Conservation (phyloP, 2,888 invertebrate genomes). For the Euclidia mi region DNA sequence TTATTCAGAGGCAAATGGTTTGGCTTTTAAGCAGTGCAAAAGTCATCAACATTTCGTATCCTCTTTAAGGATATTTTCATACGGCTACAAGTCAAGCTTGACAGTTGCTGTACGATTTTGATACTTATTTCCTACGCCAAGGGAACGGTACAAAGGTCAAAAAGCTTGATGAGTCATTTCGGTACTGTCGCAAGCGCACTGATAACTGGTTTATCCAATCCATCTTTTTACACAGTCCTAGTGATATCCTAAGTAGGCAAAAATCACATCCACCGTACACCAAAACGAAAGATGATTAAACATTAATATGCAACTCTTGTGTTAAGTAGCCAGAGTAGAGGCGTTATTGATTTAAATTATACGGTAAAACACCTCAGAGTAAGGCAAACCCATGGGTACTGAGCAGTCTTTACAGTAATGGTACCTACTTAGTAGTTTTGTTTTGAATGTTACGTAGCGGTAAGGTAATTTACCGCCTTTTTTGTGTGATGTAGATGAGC, state of each 20-base stretch:
- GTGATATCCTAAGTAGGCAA: constrained; percentile 2
- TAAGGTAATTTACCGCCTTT: constrained; percentile 7
- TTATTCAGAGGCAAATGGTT: no score
- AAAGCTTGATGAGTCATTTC: no score
- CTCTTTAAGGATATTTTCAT: no score
- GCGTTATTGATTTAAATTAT: constrained; percentile 72
- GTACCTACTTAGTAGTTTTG: constrained; percentile 21
- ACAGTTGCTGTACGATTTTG: no score
- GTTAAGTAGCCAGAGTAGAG: constrained; percentile 54
- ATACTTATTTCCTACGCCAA: no score
- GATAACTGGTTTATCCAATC: no score
- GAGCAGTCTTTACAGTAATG: constrained; percentile 19
- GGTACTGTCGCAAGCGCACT: no score
- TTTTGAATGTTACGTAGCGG: constrained; percentile 12
- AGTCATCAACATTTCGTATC: no score
- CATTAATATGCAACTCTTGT: constrained; percentile 61
- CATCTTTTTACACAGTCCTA: background rate
- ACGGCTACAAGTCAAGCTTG: no score
- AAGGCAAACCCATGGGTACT: constrained; percentile 1
- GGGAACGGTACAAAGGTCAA: no score
- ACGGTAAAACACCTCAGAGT: constrained; percentile 29
- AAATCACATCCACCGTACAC: constrained; percentile 14
- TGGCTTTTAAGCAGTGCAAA: no score
- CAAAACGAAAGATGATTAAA: constrained; percentile 36
- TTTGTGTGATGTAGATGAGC: no score